phyloP scores from a whole-genome alignment of 2,113 vertebrate species.

The Tupaia chinensis region DNA sequence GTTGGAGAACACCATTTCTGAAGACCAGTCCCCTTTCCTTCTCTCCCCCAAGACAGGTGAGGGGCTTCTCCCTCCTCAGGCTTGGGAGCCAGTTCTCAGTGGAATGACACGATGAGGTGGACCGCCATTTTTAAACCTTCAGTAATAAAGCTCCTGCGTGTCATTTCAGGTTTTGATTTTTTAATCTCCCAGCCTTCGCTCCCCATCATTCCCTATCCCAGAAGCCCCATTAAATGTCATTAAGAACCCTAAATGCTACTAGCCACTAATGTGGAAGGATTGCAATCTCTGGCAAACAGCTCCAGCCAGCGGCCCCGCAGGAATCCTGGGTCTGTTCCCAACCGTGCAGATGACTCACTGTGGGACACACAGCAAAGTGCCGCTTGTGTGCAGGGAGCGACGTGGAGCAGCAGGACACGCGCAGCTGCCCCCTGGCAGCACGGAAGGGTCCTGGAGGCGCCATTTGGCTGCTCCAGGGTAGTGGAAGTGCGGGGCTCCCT shows the following conservation, averaged over 20 bases:
- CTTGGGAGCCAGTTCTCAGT: background rate
- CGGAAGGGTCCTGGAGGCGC: background rate
- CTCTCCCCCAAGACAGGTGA: background rate
- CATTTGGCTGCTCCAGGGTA: background rate
- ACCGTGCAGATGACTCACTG: slow-evolving; percentile 67
- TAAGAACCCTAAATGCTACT: slow-evolving; percentile 50
- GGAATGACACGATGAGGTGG: background rate
- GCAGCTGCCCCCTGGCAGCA: background rate
- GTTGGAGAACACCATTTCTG: background rate
- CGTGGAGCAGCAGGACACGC: background rate
- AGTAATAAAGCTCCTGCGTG: slow-evolving; percentile 42
- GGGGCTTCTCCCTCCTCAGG: background rate
- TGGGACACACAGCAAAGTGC: slow-evolving; percentile 36
- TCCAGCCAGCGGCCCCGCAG: slow-evolving; percentile 22
- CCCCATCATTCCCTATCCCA: background rate
- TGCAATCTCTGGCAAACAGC: slow-evolving; percentile 45
- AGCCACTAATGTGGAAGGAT: slow-evolving; percentile 71
- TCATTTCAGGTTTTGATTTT: slow-evolving; percentile 44
- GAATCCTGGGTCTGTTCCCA: slow-evolving; percentile 66
- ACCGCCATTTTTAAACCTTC: slow-evolving; percentile 61
- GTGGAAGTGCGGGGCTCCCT: background rate
- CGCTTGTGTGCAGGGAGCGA: background rate
- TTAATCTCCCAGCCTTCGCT: slow-evolving; percentile 23
- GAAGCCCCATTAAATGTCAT: slow-evolving; percentile 69
- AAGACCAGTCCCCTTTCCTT: background rate